phyloP scores from a whole-genome alignment of 2,797 vertebrate species.

The Chaetophractus vellerosus region DNA sequence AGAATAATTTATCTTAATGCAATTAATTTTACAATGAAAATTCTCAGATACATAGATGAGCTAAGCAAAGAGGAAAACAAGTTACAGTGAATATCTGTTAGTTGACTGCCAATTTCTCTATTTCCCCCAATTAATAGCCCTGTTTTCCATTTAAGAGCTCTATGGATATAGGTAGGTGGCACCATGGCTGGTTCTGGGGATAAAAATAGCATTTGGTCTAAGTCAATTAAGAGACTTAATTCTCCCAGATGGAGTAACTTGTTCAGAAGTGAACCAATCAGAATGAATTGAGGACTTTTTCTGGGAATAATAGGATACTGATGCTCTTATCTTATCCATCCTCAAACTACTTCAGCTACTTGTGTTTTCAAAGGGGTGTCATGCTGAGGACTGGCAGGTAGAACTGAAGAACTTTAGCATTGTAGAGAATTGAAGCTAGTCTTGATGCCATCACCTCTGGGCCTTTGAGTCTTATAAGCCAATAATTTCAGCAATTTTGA shows the following conservation, averaged over 20 bases:
- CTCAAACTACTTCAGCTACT: neutral
- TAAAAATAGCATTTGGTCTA: neutral
- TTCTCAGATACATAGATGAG: neutral
- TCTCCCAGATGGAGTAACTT: neutral
- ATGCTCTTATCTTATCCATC: neutral
- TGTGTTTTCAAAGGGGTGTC: neutral
- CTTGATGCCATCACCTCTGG: neutral
- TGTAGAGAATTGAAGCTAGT: neutral
- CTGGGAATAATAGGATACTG: neutral
- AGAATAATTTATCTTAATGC: neutral
- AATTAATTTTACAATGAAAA: neutral
- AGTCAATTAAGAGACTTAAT: neutral
- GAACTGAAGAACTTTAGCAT: neutral
- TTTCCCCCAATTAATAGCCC: neutral
- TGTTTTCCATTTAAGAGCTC: neutral
- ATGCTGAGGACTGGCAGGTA: neutral
- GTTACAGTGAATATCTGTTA: neutral
- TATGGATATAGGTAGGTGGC: too few relatives aligned
- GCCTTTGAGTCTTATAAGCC: neutral
- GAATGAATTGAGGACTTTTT: neutral
- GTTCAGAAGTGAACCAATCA: neutral
- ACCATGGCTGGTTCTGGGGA: neutral
- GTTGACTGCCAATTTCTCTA: neutral
- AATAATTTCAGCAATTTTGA: neutral
- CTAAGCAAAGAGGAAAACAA: neutral